Evolutionary conservation across 2,888 invertebrate genomes (phyloP), one percentile per base, ranked within the genome.

Genomic region (Meandrusa payeni): DNA sequence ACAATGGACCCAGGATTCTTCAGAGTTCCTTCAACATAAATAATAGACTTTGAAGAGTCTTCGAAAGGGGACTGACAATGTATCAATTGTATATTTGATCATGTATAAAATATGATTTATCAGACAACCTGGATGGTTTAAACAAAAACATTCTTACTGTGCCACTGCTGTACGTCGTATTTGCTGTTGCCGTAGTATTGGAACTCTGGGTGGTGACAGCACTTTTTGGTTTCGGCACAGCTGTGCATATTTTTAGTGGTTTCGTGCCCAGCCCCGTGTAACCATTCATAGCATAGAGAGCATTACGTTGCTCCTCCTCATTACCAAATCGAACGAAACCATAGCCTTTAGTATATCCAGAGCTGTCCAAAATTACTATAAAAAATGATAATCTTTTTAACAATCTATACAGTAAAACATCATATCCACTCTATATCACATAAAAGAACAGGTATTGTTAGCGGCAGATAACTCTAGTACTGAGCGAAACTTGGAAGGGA

Each of bases 321-420:
- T 94, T 95, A 2, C 96, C 95, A 73, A 98, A 98, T 53, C 97
- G 90, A 5, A 98, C 96, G 79, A 98, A 98, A 2, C 98, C 98
- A 75, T 97, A 98, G 6, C 98, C 97, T 82, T 96, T 96, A 61
- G 97, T 97, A 63, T 95, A 95, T 2, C 98, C 97, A 47, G 94
- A 92, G 52, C 90, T 92, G 65, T 97, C 97, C 59, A 97, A 80
- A 58, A 98, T 97, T 15, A 98, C 97, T 94, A 78, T 15, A 89
- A 89, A 17, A 5, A 19, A 15, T 13, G 4, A 11, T 9, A 20
- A 3, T 11, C 15, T 6, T 22, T n/a, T n/a, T n/a, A n/a, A n/a
- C n/a, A n/a, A n/a, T n/a, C n/a, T n/a, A n/a, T n/a, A n/a, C n/a
- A n/a, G n/a, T n/a, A n/a, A n/a, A n/a, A n/a, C n/a, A n/a, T n/a